Conservation (phyloP, 2,888 invertebrate genomes). For the Meandrusa payeni region DNA sequence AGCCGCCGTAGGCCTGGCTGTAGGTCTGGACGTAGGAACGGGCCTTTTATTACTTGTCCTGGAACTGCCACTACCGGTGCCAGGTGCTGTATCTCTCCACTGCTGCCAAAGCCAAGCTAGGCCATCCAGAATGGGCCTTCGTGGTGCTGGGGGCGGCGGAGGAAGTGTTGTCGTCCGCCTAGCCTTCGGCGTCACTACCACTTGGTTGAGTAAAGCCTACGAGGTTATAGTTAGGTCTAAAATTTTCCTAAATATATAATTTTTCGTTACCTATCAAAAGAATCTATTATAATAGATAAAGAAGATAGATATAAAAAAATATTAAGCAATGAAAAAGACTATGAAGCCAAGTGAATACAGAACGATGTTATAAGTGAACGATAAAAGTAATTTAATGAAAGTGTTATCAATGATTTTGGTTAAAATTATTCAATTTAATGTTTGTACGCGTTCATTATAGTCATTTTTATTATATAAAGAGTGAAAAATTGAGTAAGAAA, state of each 20-base stretch:
- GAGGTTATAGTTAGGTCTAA: conserved; percentile 61
- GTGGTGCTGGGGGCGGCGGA: conserved; percentile 62
- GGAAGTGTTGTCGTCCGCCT: conserved; percentile 65
- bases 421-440: conserved; percentile 12
- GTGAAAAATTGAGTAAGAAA: conserved; percentile 4
- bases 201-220: conserved; percentile 81
- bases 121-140: conserved; percentile 78
- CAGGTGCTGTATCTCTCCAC: conserved; percentile 78
- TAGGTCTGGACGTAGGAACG: conserved; percentile 44
- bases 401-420: conserved; percentile 14
- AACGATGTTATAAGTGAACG: conserved; percentile 2
- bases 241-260: conserved; percentile 32
- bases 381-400: conserved; percentile 17
- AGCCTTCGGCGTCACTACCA: conserved; percentile 77
- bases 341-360: conserved; percentile 20
- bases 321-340: conserved; percentile 25
- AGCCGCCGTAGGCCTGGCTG: conserved; percentile 44
- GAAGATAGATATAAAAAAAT: no score
- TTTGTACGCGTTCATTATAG: conserved; percentile 4
- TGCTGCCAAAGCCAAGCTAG: conserved; percentile 81
- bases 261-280: conserved; percentile 27
- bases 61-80: conserved; percentile 45
- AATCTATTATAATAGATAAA: conserved; percentile 24
- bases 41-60: conserved; percentile 51
- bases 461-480: conserved; percentile 8